phyloP scores from a whole-genome alignment of 1,140 invertebrate genomes.

The Saccostrea glomerata region DNA sequence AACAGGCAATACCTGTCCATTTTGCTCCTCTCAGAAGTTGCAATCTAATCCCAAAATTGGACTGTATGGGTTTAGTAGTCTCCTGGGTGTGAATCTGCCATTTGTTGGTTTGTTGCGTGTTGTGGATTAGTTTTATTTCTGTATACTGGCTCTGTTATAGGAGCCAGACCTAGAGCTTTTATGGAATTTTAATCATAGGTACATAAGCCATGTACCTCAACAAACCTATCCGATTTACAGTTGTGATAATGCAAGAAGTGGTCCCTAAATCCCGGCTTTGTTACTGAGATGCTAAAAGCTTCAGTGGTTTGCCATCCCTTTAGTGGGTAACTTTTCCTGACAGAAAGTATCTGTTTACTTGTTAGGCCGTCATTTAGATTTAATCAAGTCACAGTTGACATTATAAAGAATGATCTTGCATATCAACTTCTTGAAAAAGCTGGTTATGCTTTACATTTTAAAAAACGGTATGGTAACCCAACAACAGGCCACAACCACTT shows the following conservation, averaged over 20 bases:
- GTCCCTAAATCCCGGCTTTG: background rate
- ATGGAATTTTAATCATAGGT: slow-evolving; percentile 32
- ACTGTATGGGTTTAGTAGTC: background rate
- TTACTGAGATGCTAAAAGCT: slow-evolving; percentile 11
- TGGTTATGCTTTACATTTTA: background rate
- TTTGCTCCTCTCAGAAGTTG: background rate
- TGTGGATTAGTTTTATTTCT: slow-evolving; percentile 33
- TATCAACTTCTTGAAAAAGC: background rate
- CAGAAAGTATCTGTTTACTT: slow-evolving; percentile 29
- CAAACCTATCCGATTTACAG: background rate
- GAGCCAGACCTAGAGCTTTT: background rate
- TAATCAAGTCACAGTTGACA: slow-evolving; percentile 10
- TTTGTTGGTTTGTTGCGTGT: slow-evolving; percentile 1
- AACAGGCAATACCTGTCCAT: slow-evolving; percentile 14
- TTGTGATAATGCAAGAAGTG: slow-evolving; percentile 25
- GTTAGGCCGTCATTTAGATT: slow-evolving; percentile 11
- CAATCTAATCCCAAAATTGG: slow-evolving; percentile 11
- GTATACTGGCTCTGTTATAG: slow-evolving; percentile 13
- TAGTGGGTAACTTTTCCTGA: background rate
- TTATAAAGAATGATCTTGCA: background rate
- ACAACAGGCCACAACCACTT: background rate
- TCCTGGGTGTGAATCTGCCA: background rate
- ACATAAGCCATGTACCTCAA: slow-evolving; percentile 27
- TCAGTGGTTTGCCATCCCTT: background rate
- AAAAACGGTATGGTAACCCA: slow-evolving; percentile 19